These are phyloP conservation scores for Brachionus rubens DNA, from an alignment of 1,140 invertebrate species.

Conservation along the genomic window DNA sequence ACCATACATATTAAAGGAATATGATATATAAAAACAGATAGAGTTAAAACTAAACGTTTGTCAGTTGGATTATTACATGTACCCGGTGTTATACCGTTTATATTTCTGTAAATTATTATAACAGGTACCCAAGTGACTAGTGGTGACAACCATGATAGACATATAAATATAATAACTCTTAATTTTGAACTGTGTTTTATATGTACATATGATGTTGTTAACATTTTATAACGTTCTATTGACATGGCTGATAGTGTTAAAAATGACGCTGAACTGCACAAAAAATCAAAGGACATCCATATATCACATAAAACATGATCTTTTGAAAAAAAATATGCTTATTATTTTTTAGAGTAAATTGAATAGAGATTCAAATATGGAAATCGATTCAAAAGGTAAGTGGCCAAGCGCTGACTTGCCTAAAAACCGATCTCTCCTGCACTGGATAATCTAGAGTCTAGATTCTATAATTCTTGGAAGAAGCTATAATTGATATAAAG, in stretches of 20 bases:
- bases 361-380: no score
- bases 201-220: constrained; percentile 43
- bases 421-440: no score
- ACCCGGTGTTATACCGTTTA: background rate
- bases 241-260: constrained; percentile 41
- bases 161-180: constrained; percentile 11
- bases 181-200: constrained; percentile 38
- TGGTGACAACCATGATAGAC: constrained; percentile 18
- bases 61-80: background rate
- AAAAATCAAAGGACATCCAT: constrained; percentile 46
- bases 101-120: background rate
- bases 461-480: no score
- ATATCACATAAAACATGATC: constrained; percentile 1
- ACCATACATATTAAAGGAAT: constrained; percentile 43
- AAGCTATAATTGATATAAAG: no score
- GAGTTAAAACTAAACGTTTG: constrained; percentile 23
- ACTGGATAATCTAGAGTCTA: no score
- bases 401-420: no score
- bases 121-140: constrained; percentile 29
- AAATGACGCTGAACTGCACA: constrained; percentile 45
- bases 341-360: no score
- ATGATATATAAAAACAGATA: constrained; percentile 38
- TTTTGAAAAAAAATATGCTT: background rate
- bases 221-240: constrained; percentile 36
- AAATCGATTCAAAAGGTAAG: no score